Evolutionary conservation across 2,113 vertebrate species (phyloP).

Genomic region (Cynopterus brachyotis): DNA sequence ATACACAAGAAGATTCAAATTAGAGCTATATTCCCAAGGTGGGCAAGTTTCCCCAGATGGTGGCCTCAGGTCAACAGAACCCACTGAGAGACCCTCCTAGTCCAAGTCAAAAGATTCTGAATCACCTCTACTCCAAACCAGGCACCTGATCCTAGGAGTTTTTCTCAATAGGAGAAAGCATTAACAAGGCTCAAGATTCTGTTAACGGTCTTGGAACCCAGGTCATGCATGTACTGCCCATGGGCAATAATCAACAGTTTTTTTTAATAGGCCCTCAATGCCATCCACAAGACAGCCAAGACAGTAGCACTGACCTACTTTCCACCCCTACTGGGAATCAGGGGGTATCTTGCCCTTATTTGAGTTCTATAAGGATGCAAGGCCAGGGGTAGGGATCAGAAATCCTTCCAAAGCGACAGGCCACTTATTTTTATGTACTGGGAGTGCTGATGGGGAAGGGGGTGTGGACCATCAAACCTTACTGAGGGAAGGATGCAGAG

Average conservation of each 20-base stretch:
- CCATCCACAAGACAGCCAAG: slow-evolving; percentile 11
- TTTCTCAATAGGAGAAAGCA: not conserved
- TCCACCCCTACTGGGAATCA: slow-evolving; percentile 49
- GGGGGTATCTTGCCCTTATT: slow-evolving; percentile 63
- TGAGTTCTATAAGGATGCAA: slow-evolving; percentile 59
- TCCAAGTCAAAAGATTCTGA: slow-evolving; percentile 36
- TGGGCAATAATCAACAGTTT: slow-evolving; percentile 25
- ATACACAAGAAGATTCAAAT: not conserved
- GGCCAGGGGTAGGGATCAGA: slow-evolving; percentile 23
- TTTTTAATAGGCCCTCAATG: slow-evolving; percentile 59
- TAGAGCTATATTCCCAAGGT: slow-evolving; percentile 43
- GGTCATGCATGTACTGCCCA: not conserved
- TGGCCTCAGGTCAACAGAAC: slow-evolving; percentile 46
- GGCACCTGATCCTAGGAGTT: not conserved
- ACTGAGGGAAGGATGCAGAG: not conserved
- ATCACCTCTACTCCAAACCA: not conserved
- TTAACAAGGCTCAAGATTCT: not conserved
- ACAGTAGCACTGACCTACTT: slow-evolving; percentile 74
- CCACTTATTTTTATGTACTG: slow-evolving; percentile 10
- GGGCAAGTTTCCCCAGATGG: slow-evolving; percentile 31
- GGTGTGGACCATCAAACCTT: not conserved
- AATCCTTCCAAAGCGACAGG: slow-evolving; percentile 57
- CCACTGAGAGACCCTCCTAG: not conserved
- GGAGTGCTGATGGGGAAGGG: not conserved
- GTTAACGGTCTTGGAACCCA: slow-evolving; percentile 1